These are phyloP conservation scores for Apostichopus parvimensis DNA, from an alignment of 35 echinoderm and acorn worm genomes.

Conservation along the genomic window DNA sequence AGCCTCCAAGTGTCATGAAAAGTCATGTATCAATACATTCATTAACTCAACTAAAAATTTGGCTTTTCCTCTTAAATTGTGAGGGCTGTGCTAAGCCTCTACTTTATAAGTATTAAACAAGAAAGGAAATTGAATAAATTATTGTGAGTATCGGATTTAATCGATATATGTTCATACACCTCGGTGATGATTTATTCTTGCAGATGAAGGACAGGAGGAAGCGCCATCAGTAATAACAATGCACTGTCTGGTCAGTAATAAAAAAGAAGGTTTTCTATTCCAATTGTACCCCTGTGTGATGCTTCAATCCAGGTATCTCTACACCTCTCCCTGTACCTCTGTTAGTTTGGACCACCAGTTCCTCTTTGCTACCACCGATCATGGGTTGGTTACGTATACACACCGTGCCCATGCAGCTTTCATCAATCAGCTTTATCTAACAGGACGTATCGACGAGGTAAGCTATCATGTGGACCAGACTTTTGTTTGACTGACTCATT, in stretches of 20 bases:
- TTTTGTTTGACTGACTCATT: no score
- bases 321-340: conserved; percentile 35
- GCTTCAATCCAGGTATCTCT: conserved; percentile 39
- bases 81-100: no score
- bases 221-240: not conserved
- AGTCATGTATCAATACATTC: no score
- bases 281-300: conserved; percentile 39
- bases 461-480: not conserved
- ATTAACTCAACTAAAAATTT: no score
- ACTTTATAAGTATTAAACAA: no score
- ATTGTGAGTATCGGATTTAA: not conserved
- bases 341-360: conserved; percentile 16
- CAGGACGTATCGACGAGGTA: conserved; percentile 10
- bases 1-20: no score
- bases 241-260: conserved; percentile 51
- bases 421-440: conserved; percentile 25
- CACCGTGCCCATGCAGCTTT: conserved; percentile 38
- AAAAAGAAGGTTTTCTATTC: conserved; percentile 33
- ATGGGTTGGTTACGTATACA: conserved; percentile 11
- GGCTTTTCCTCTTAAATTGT: no score
- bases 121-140: no score
- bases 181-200: not conserved
- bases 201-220: not conserved
- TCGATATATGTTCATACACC: not conserved
- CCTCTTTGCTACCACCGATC: conserved; percentile 49